Base-by-base conservation (phyloP, 2,113 vertebrate species). In the Pholis gunnellus region DNA sequence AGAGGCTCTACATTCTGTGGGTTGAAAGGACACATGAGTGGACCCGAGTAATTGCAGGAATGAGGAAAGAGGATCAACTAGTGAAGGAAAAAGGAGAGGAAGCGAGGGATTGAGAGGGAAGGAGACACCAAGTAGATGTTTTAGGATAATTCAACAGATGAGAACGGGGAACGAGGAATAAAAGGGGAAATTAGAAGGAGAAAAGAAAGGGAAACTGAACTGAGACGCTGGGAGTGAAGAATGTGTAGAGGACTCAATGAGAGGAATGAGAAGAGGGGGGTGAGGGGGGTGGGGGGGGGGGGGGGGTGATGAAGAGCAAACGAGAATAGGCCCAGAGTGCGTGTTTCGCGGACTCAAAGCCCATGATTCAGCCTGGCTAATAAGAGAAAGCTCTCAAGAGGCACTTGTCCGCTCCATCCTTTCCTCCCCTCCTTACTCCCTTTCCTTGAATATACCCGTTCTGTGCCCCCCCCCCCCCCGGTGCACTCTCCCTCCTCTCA, bases 311-410 rank as follows among this genome's bases (percentile, higher is more conserved):
- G 79, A 77, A 65, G 77, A 65, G 66, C 29, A 22, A 77, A 66
- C 13, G 36, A 87, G 67, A 82, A 80, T 70, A 81, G 86, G 73
- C 65, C 59, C 82, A 44, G 81, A 81, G 79, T 84, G 81, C 83
- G 85, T 91, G 83, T 89, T 92, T 85, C 87, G 84, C 76, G 75
- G 84, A 87, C 89, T 87, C 89, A 67, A 85, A 86, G 88, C 59
- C 5, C 48, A 40, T 79, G 88, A 93, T 90, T 92, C 91, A 90
- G 82, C 78, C 82, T 18, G 72, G 78, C 89, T 93, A 92, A 94
- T 93, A 92, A 91, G 82, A 85, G 91, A 87, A 91, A 88, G 83
- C 91, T 88, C 89, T 92, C 85, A 82, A 92, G 92, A 91, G 92
- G 86, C 89, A 92, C 93, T 94, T 64, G 70, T 83, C 84, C 66